phyloP scores from a whole-genome alignment of 2,113 vertebrate species.

The Gadus chalcogrammus region DNA sequence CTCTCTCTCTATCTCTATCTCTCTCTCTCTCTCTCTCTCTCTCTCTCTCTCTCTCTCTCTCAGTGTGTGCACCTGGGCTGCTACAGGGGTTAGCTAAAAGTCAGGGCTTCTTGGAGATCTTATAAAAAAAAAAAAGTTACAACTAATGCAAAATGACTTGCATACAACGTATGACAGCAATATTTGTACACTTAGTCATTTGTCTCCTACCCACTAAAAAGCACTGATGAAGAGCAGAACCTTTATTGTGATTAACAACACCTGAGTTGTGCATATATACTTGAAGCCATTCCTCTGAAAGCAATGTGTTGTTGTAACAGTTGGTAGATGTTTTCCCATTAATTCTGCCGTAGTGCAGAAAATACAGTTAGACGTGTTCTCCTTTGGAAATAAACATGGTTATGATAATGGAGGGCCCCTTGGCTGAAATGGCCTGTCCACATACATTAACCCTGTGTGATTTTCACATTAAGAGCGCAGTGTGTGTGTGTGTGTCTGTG shows the following conservation, averaged over 20 bases:
- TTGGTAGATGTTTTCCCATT: conserved; percentile 17
- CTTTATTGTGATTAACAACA: neutral
- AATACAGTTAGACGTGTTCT: conserved; percentile 49
- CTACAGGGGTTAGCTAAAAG: conserved; percentile 26
- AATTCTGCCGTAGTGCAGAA: conserved; percentile 41
- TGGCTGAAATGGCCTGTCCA: conserved; percentile 69
- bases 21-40: no score
- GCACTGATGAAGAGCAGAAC: no score
- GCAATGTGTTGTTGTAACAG: conserved; percentile 13
- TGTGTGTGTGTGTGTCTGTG: conserved; percentile 12
- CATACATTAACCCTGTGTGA: conserved; percentile 63
- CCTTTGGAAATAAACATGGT: conserved; percentile 56
- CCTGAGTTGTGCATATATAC: conserved; percentile 5
- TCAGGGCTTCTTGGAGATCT: neutral
- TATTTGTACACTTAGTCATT: neutral
- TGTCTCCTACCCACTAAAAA: no score
- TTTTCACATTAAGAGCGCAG: conserved; percentile 41
- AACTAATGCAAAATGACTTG: conserved; percentile 4
- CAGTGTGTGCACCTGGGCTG: conserved; percentile 1
- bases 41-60: neutral
- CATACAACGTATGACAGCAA: neutral
- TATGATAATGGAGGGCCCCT: conserved; percentile 63
- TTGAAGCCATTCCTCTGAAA: conserved; percentile 11
- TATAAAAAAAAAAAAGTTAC: conserved; percentile 4
- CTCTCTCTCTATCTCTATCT: no score